Evolutionary conservation across 1,140 invertebrate species (phyloP), one percentile per base, ranked within the genome.

Genomic region (Dendroctonus valens): DNA sequence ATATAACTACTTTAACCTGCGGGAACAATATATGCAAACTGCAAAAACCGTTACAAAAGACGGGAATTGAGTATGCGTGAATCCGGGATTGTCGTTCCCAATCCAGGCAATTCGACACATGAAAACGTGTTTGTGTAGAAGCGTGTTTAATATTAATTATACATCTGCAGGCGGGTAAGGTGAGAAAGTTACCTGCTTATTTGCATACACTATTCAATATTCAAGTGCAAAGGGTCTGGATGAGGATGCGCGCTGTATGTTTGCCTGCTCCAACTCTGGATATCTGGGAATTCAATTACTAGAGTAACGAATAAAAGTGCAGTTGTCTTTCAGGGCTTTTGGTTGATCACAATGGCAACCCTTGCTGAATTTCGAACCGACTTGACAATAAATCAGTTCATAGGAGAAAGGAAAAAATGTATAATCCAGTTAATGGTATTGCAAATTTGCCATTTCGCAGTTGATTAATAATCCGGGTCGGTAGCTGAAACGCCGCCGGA

Each of bases 101-200:
- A 26, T 26, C 26, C 26, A 3, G 26, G 26, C 26, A 26, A 26
- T 26, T 26, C 26, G 26, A 26, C 26, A 26, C 26, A 26, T 26
- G 26, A 26, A 26, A 26, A 26, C 26, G 26, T 26, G 26, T 26
- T 48, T 48, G 11, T 8, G 5, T 48, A 14, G 37, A 41, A 26
- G 41, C 37, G 26, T 39, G 38, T 55, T 55, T 55, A 55, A 41
- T 55, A 55, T 55, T 40, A 55, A 55, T 55, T 55, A 41, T 40
- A 55, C 8, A 11, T 11, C 37, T 55, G 37, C 53, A 55, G 53
- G 41, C 53, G 41, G 53, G 53, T 55, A 40, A 55, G 38, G 53
- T 55, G 53, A 55, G 53, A 55, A 55, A 55, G 53, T 55, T 55
- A 55, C 53, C 53, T 55, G 53, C 41, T 55, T 55, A 55, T 55